phyloP scores from a whole-genome alignment of 2,113 vertebrate species.

The Trichechus manatus region DNA sequence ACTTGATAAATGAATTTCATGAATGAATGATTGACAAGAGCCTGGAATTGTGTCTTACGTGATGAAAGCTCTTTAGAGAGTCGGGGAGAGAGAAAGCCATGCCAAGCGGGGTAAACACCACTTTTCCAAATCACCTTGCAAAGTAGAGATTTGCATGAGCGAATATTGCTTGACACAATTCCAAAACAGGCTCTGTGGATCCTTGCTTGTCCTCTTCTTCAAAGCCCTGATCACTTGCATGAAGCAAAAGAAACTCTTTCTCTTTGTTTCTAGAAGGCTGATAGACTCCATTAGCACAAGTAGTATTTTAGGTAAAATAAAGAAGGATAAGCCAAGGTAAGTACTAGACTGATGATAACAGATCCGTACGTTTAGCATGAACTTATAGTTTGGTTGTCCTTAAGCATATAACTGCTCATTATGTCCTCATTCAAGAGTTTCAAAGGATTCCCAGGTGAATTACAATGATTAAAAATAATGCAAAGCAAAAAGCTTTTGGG shows the following conservation, averaged over 20 bases:
- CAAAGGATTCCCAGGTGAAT: neutral
- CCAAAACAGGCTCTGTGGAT: neutral
- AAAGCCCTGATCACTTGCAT: neutral
- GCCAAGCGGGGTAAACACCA: neutral
- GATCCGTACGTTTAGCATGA: constrained; percentile 5
- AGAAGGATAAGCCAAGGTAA: constrained; percentile 61
- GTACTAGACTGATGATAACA: constrained; percentile 39
- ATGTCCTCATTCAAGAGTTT: constrained; percentile 59
- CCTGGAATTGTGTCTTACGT: neutral
- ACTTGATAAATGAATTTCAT: neutral
- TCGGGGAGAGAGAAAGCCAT: neutral
- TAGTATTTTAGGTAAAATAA: constrained; percentile 66
- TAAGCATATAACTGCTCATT: constrained; percentile 45
- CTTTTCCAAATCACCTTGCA: constrained; percentile 21
- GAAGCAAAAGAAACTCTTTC: constrained; percentile 4
- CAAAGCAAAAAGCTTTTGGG: constrained; percentile 56
- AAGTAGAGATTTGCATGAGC: neutral
- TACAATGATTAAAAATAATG: constrained; percentile 66
- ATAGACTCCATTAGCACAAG: constrained; percentile 38
- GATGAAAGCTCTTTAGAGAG: neutral
- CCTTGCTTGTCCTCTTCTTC: neutral
- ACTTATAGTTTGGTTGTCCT: neutral
- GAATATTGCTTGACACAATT: neutral
- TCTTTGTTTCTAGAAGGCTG: constrained; percentile 34
- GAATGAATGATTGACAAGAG: neutral